These are phyloP conservation scores for Callithrix jacchus DNA, from an alignment of 2,113 vertebrate species.

Conservation along the genomic window DNA sequence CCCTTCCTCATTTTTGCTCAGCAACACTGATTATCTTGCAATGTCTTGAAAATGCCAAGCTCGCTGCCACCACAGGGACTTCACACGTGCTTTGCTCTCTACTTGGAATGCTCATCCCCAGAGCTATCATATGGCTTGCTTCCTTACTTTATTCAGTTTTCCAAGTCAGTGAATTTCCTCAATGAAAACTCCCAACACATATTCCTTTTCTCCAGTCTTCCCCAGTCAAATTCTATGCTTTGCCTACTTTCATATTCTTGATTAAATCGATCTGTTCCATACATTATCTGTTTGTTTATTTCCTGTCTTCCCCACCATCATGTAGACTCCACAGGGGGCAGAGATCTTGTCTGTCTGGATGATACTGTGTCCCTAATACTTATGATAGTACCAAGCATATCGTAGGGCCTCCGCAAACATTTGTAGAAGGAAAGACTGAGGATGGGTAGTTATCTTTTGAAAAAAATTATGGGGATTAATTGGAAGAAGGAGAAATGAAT, in stretches of 20 bases:
- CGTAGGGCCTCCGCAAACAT: background rate
- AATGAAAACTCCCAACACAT: background rate
- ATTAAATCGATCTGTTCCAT: background rate
- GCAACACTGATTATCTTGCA: background rate
- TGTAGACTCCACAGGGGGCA: background rate
- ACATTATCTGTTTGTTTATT: background rate
- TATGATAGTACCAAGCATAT: background rate
- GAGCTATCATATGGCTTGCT: background rate
- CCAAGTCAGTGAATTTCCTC: background rate
- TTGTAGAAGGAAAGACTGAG: background rate
- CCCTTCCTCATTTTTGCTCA: background rate
- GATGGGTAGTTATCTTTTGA: background rate
- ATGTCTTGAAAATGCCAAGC: background rate
- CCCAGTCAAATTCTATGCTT: background rate
- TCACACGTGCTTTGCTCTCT: background rate
- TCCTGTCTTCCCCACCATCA: background rate
- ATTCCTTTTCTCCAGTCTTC: background rate
- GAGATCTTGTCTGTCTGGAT: background rate
- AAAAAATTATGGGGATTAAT: background rate
- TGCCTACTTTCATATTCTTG: background rate
- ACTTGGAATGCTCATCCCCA: background rate
- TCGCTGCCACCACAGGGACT: background rate
- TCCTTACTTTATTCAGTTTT: background rate
- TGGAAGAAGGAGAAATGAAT: background rate
- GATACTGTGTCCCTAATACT: too few relatives aligned